A percentile compares a stretch with the other conserved stretches of the same genome.
Evolutionary conservation across 2,113 vertebrate species (phyloP).

Genomic region (Chlorodrepanis virens): DNA sequence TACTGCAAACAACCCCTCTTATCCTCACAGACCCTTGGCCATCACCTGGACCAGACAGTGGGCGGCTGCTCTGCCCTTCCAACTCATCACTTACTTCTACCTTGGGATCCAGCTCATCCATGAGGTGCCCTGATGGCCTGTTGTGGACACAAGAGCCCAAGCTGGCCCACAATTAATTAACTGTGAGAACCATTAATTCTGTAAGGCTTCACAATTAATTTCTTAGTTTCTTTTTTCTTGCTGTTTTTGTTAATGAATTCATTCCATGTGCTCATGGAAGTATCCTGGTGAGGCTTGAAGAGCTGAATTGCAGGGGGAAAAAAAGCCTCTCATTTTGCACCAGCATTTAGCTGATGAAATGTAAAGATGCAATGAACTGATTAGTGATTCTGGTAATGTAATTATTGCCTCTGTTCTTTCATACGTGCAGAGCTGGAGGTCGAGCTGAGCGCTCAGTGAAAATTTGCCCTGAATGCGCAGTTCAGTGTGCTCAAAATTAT

Average conservation of each 20-base stretch:
- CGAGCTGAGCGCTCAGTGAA: neutral
- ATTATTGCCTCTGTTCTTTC: slow-evolving; percentile 50
- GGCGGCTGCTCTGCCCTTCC: neutral
- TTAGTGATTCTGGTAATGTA: slow-evolving; percentile 54
- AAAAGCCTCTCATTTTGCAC: slow-evolving; percentile 13
- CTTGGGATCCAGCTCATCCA: rapidly evolving
- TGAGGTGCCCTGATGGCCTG: neutral
- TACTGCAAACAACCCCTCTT: neutral
- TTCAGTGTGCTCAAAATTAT: neutral
- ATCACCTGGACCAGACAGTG: rapidly evolving
- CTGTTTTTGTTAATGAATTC: neutral
- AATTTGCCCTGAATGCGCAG: neutral
- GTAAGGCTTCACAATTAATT: neutral
- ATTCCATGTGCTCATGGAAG: neutral
- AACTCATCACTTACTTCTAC: neutral
- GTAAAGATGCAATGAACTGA: slow-evolving; percentile 40
- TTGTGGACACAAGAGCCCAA: neutral
- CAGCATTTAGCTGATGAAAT: slow-evolving; percentile 30
- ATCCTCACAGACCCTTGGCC: rapidly evolving
- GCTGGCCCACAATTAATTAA: neutral
- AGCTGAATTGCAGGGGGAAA: neutral
- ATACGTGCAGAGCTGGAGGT: slow-evolving; percentile 38
- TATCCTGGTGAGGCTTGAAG: slow-evolving; percentile 1
- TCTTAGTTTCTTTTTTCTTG: neutral
- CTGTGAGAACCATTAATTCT: neutral